Base-by-base conservation (phyloP, 1,140 invertebrate species). In the Berghia stephanieae region DNA sequence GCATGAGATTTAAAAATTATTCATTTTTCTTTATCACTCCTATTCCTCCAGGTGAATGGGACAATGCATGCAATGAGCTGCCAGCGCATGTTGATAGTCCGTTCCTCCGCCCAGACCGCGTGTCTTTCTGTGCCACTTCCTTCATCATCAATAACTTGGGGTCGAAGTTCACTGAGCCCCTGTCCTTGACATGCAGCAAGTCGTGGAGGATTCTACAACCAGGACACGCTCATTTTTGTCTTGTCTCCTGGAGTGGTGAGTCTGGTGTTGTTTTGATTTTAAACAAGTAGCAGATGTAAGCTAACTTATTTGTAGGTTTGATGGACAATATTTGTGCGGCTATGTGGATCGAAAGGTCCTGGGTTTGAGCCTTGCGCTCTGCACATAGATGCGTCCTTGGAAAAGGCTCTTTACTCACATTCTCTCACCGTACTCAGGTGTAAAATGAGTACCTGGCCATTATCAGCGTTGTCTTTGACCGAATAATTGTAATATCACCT, bases 51-150 rank as follows among this genome's bases (percentile, higher is more conserved):
- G 93, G 93, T 72, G 94, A 95, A 80, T 96, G 94, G 94, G 93
- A 96, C 82, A 92, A 93, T 69, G 92, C 92, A 10, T 93, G 93
- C 83, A 94, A 93, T 83, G 93, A 94, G 80, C 83, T 90, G n/a
- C 49, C 89, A 90, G 79, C 82, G 86, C 31, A 90, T 90, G 88
- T 79, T 90, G 73, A 88, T 90, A 38, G 86, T 90, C 18, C 79
- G 89, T 18, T 90, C 1, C 82, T 90, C 21, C 81, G 90, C 63
- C 88, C 88, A 8, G 90, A 90, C 78, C 82, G 89, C 49, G 87
- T 91, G 0, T 86, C 89, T 1, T 90, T 89, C 83, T 90, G 90
- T 82, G 86, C 87, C 16, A 87, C 86, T 1, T 86, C 87, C 8
- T 91, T 90, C 78, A 89, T 91, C 67, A 82, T 87, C 3, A 90